phyloP scores from a whole-genome alignment of 2,888 invertebrate species.

The Brachypterus glaber region DNA sequence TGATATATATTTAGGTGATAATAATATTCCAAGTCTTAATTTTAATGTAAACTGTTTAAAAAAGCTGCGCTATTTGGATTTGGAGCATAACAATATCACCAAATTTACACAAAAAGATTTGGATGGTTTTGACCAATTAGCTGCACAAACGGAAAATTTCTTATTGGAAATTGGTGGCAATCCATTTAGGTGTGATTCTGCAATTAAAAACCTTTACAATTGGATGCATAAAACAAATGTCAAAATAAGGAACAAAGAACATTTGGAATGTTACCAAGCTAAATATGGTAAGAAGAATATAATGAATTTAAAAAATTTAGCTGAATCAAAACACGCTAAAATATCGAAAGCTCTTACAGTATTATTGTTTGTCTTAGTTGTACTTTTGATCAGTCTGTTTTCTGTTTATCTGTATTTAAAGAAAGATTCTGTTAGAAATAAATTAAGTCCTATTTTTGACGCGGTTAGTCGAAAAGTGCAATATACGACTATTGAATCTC shows the following conservation, averaged over 20 bases:
- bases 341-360: conserved; percentile 40
- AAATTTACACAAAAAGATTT: conserved; percentile 49
- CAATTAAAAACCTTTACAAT: conserved; percentile 48
- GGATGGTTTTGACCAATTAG: conserved; percentile 47
- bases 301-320: conserved; percentile 33
- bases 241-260: conserved; percentile 47
- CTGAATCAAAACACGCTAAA: conserved; percentile 31
- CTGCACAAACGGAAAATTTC: conserved; percentile 39
- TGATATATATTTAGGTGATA: conserved; percentile 62
- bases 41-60: conserved; percentile 58
- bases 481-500: conserved; percentile 55
- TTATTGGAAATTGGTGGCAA: conserved; percentile 57
- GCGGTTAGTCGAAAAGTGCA: conserved; percentile 60
- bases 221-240: conserved; percentile 58
- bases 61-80: conserved; percentile 56
- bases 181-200: conserved; percentile 61
- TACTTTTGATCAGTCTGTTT: conserved; percentile 47
- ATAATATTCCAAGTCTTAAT: conserved; percentile 50
- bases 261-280: conserved; percentile 43
- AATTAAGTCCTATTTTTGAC: conserved; percentile 53
- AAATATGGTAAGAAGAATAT: conserved; percentile 31
- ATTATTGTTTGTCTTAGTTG: conserved; percentile 45
- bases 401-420: conserved; percentile 53
- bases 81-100: conserved; percentile 57
- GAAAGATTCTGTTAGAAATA: conserved; percentile 48